Evolutionary conservation across 2,888 invertebrate genomes (phyloP), one percentile per base, ranked within the genome.

Genomic region (Cancer borealis): DNA sequence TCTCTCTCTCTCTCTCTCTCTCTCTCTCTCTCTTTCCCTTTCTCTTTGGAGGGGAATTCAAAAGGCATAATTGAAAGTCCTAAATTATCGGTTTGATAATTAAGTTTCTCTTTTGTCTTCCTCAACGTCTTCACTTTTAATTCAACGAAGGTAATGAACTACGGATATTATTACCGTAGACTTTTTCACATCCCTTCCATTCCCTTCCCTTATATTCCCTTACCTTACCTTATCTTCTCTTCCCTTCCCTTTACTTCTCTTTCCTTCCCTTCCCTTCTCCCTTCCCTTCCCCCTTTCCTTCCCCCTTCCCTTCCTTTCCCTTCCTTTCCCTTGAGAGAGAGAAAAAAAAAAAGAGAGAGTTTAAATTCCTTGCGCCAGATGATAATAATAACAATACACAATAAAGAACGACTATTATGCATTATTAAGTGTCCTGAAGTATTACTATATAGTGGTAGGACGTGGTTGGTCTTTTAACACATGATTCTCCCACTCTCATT

Each of bases 21-120:
- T 88, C 92, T 88, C 88, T 26, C 39, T 88, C 54, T 14, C 39
- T 45, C 17, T 17, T 46, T 17, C 88, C 14, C 88, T 88, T 12
- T 46, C n/a, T 46, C 66, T 21, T 10, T 54, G 54, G 54, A 17
- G 73, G 26, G 3, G 73, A n/a, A 79, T 79, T 79, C 73, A 79
- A 26, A 26, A 79, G 21, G 73, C 73, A 79, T 79, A 79, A 79
- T 79, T 79, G 26, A 79, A 79, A 10, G 73, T 79, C 73, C 73
- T 79, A 79, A 79, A 79, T 79, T 79, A 79, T 26, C 73, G 73
- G 73, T 79, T 79, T 79, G 73, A 79, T 79, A 79, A 79, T 79
- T 79, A 79, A 79, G 73, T n/a, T 26, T 79, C 30, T 26, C 73
- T 79, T 79, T 79, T 79, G 73, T 79, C 73, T 79, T 79, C 73